These are phyloP conservation scores for Phenganax marumi DNA, from an alignment of 92 coral and sea anemone genomes.

Conservation along the genomic window DNA sequence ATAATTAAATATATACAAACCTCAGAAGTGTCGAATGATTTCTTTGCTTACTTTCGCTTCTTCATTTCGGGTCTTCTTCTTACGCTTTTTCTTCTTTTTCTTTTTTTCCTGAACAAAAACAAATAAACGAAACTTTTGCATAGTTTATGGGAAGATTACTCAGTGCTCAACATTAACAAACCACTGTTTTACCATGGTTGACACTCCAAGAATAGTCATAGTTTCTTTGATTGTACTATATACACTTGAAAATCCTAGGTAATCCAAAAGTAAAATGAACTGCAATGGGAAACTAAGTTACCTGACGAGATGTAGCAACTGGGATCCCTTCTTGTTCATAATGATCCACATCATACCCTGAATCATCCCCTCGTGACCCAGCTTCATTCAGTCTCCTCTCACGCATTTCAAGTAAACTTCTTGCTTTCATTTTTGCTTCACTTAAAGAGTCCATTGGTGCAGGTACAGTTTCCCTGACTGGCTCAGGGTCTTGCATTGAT, in stretches of 20 bases:
- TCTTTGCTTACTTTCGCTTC: slow-evolving; percentile 7
- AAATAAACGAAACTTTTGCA: not conserved
- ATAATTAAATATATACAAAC: not conserved
- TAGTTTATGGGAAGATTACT: not conserved
- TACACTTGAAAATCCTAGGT: not conserved
- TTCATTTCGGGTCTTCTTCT: slow-evolving; percentile 40
- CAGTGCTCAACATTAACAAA: too few species aligned
- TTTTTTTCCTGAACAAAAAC: slow-evolving; percentile 56
- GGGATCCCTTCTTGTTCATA: slow-evolving; percentile 30
- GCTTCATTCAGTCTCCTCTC: slow-evolving; percentile 6
- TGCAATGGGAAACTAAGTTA: not conserved
- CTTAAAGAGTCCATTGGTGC: not conserved
- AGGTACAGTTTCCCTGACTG: not conserved
- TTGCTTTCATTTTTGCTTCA: slow-evolving; percentile 8
- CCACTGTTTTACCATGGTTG: too few species aligned
- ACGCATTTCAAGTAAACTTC: slow-evolving; percentile 18
- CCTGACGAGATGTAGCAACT: slow-evolving; percentile 16
- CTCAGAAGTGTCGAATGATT: not conserved
- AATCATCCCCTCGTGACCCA: slow-evolving; percentile 34
- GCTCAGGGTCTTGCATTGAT: not conserved
- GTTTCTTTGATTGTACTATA: too few species aligned
- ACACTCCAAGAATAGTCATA: too few species aligned
- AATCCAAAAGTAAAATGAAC: not conserved
- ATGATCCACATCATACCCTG: slow-evolving; percentile 34
- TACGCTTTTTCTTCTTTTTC: slow-evolving; percentile 78